These are phyloP conservation scores for Formica aserva DNA, from an alignment of 2,888 invertebrate genomes.

Conservation along the genomic window DNA sequence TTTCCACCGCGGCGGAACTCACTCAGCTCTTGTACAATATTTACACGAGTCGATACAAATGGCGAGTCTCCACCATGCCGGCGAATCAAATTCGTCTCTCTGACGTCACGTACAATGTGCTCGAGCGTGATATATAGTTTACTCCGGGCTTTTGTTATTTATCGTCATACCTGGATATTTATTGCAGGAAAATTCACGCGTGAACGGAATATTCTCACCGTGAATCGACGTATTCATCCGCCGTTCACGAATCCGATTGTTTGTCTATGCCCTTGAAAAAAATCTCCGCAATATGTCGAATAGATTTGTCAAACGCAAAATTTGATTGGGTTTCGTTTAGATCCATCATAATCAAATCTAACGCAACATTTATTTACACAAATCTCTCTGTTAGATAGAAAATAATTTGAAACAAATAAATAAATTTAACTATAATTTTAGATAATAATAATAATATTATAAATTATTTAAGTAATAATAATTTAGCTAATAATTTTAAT, in stretches of 20 bases:
- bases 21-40: slow-evolving; percentile 66
- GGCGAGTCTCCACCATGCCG: slow-evolving; percentile 56
- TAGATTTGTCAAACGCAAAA: slow-evolving; percentile 13
- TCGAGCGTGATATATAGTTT: slow-evolving; percentile 31
- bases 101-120: slow-evolving; percentile 49
- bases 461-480: no score
- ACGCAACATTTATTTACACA: neutral
- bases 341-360: neutral
- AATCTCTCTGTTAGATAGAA: neutral
- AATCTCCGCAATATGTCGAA: neutral
- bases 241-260: neutral
- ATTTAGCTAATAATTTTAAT: neutral
- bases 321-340: neutral
- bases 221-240: slow-evolving; percentile 29
- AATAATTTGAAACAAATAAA: neutral
- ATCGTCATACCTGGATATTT: slow-evolving; percentile 47
- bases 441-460: neutral
- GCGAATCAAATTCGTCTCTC: slow-evolving; percentile 64
- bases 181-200: slow-evolving; percentile 42
- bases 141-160: slow-evolving; percentile 50
- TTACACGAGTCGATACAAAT: slow-evolving; percentile 75
- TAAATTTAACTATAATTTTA: neutral
- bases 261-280: neutral
- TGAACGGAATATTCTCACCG: slow-evolving; percentile 30
- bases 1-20: slow-evolving; percentile 59